phyloP scores from a whole-genome alignment of 2,113 vertebrate genomes.

The Dinomys branickii region DNA sequence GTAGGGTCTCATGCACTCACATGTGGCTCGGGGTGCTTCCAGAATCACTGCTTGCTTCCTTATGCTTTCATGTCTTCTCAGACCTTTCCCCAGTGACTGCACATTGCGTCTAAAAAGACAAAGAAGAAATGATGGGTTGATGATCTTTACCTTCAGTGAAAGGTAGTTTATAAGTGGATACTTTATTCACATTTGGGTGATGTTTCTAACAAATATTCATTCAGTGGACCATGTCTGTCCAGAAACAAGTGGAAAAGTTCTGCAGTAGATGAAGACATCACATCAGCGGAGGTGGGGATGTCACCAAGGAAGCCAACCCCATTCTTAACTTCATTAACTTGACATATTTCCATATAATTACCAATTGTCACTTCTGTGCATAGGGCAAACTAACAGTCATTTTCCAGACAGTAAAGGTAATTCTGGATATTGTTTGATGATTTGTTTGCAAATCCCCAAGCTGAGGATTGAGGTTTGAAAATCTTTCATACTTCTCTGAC shows the following conservation, averaged over 20 bases:
- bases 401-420: conserved; percentile 28
- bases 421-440: conserved; percentile 16
- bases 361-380: conserved; percentile 15
- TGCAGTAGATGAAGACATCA: conserved; percentile 39
- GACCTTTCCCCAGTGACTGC: not conserved
- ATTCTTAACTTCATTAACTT: conserved; percentile 36
- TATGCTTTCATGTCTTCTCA: not conserved
- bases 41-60: not conserved
- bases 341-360: conserved; percentile 56
- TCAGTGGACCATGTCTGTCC: not conserved
- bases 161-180: not conserved
- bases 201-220: conserved; percentile 45
- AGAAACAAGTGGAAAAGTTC: conserved; percentile 27
- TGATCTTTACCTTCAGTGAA: conserved; percentile 8
- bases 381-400: conserved; percentile 8
- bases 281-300: not conserved
- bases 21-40: not conserved
- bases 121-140: not conserved
- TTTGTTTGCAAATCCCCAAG: conserved; percentile 13
- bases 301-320: not conserved
- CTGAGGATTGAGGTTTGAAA: not conserved
- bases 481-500: not conserved
- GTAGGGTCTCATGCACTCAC: not conserved
- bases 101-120: not conserved
- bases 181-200: not conserved